Percentiles rank a stretch among this genome's conserved stretches.
These are phyloP conservation scores for Phrynosoma blainvillii DNA, from an alignment of 2,113 vertebrate species.

Conservation along the genomic window DNA sequence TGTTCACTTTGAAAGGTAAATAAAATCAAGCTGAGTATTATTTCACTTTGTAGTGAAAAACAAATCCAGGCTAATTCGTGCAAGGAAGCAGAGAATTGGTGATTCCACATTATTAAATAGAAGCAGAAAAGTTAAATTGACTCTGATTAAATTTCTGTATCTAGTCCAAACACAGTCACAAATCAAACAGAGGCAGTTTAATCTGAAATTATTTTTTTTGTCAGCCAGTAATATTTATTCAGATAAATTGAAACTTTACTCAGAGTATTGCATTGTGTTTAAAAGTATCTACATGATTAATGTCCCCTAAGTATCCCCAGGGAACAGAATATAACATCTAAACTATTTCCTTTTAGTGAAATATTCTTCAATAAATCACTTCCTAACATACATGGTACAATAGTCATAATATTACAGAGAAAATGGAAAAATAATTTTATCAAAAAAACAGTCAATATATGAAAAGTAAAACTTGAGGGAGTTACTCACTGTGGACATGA, in stretches of 20 bases:
- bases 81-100: background rate
- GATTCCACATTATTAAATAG: slow-evolving; percentile 42
- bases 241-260: slow-evolving; percentile 58
- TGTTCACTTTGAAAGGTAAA: slow-evolving; percentile 27
- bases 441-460: slow-evolving; percentile 34
- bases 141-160: slow-evolving; percentile 42
- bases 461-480: slow-evolving; percentile 12
- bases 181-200: slow-evolving; percentile 44
- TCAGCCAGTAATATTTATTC: slow-evolving; percentile 54
- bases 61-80: slow-evolving; percentile 13
- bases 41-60: slow-evolving; percentile 24
- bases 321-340: slow-evolving; percentile 64
- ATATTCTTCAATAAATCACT: slow-evolving; percentile 65
- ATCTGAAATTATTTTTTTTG: slow-evolving; percentile 51
- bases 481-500: slow-evolving; percentile 36
- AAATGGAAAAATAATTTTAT: slow-evolving; percentile 42
- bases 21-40: slow-evolving; percentile 16
- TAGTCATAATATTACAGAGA: slow-evolving; percentile 33
- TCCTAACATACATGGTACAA: slow-evolving; percentile 24
- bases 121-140: slow-evolving; percentile 32
- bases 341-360: slow-evolving; percentile 54
- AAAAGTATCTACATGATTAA: slow-evolving; percentile 53
- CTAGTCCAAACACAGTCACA: slow-evolving; percentile 40
- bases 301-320: slow-evolving; percentile 28
- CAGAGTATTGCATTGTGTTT: slow-evolving; percentile 46